Conservation (phyloP, 2,888 invertebrate genomes). For the Koerneria pararmatus region DNA sequence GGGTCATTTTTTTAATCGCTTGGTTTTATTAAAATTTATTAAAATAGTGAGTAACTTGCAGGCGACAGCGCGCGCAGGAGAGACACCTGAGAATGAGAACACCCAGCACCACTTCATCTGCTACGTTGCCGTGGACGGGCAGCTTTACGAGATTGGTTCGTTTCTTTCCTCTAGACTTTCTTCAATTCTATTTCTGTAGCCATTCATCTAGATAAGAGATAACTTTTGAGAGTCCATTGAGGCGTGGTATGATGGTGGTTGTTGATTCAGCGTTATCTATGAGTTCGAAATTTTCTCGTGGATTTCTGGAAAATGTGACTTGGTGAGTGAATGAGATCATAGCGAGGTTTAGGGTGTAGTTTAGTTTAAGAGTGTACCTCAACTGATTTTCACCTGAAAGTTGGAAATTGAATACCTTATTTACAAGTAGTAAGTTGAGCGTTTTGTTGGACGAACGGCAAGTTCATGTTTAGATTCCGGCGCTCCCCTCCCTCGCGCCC, state of each 20-base stretch:
- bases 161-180: background rate
- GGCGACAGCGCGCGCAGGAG: constrained; percentile 41
- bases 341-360: too few species aligned
- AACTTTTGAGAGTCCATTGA: background rate
- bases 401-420: too few species aligned
- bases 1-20: too few species aligned
- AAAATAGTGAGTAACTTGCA: too few species aligned
- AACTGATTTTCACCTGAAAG: too few species aligned
- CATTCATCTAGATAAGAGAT: too few species aligned
- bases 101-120: constrained; percentile 56
- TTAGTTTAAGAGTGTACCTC: too few species aligned
- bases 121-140: constrained; percentile 43
- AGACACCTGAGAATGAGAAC: constrained; percentile 40
- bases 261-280: constrained; percentile 6
- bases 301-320: background rate
- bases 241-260: background rate
- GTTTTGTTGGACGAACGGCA: background rate
- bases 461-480: constrained; percentile 43
- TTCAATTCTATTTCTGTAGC: too few species aligned
- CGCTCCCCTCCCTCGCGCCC: constrained; percentile 44
- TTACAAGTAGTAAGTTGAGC: too few species aligned
- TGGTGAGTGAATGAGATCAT: too few species aligned
- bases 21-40: too few species aligned
- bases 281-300: background rate
- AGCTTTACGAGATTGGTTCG: constrained; percentile 51